These are phyloP conservation scores for Drosophila mettleri DNA, from an alignment of 2,888 invertebrate species.

Conservation along the genomic window DNA sequence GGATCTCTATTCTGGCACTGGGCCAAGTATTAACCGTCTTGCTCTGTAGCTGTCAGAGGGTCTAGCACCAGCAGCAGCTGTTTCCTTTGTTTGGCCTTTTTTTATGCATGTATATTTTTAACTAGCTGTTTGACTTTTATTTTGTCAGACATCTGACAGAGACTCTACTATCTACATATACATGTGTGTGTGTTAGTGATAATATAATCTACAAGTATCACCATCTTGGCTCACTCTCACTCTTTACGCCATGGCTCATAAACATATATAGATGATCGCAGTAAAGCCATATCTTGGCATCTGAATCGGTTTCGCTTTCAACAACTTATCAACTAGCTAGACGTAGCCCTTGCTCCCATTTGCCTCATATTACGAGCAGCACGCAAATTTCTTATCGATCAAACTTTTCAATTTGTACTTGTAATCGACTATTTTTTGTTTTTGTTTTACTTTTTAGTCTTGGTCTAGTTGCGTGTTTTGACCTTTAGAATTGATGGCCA, in stretches of 20 bases:
- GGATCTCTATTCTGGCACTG: slow-evolving; percentile 37
- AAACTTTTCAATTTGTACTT: slow-evolving; percentile 65
- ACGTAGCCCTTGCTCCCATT: slow-evolving; percentile 47
- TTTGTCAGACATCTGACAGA: slow-evolving; percentile 57
- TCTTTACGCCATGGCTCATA: slow-evolving; percentile 27
- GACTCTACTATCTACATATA: slow-evolving; percentile 10
- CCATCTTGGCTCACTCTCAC: slow-evolving; percentile 9
- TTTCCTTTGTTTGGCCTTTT: slow-evolving; percentile 19
- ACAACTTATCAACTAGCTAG: slow-evolving; percentile 34
- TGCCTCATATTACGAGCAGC: slow-evolving; percentile 21
- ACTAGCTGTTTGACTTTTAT: slow-evolving; percentile 52
- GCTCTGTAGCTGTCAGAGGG: slow-evolving; percentile 37
- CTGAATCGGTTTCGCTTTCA: slow-evolving; percentile 28
- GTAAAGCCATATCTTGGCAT: slow-evolving; percentile 45
- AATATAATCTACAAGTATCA: slow-evolving; percentile 44
- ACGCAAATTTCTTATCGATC: slow-evolving; percentile 78
- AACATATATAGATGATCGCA: slow-evolving; percentile 25
- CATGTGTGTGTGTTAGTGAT: slow-evolving; percentile 28
- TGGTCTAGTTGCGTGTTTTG: slow-evolving; percentile 58
- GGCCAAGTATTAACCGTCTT: slow-evolving; percentile 31
- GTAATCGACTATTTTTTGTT: slow-evolving; percentile 40
- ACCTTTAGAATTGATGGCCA: slow-evolving; percentile 62
- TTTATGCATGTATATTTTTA: slow-evolving; percentile 67
- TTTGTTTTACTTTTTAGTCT: slow-evolving; percentile 7
- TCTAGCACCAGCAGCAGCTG: slow-evolving; percentile 39